Evolutionary conservation across 2,888 invertebrate species (phyloP), one percentile per base, ranked within the genome.

Genomic region (Gymnocheta viridis): DNA sequence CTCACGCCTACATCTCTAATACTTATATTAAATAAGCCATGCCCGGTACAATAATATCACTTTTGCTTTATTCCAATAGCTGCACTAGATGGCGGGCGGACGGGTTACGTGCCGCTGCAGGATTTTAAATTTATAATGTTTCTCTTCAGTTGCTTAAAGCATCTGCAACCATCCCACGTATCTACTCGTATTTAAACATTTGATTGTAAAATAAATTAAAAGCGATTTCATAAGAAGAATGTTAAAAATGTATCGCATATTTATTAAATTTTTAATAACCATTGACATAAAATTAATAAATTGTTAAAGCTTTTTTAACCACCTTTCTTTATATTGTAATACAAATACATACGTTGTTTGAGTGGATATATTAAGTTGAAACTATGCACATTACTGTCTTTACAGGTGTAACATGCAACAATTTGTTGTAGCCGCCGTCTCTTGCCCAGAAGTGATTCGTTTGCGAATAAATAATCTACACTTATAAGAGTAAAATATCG

Each of bases 191-290:
- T 49, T 67, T n/a, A 38, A 58, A 19, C 9, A 29, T 29, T 51
- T 38, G 17, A 44, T 17, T 56, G 17, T 17, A 27, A 49, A 60
- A 56, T 66, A 32, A 78, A 60, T 49, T 49, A 17, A 66, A 77
- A 60, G 51, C 3, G 19, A 29, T 22, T 27, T 38, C 38, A 69
- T 60, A 51, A 69, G 35, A 54, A 77, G 64, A 58, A 49, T 77
- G 35, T 49, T 27, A 10, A 77, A 69, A 67, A 77, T 69, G 5
- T 60, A 56, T 66, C 32, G 35, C 58, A 47, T 38, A 69, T 77
- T 77, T 77, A 77, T 77, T 69, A 72, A 62, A 64, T 64, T 72
- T 72, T 79, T 79, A 78, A 72, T 79, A 64, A 54, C 70, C 47
- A 72, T 54, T 64, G 70, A 70, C 54, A 47, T 44, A 54, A 47